phyloP scores from a whole-genome alignment of 2,797 vertebrate species.

The Valencia hispanica region DNA sequence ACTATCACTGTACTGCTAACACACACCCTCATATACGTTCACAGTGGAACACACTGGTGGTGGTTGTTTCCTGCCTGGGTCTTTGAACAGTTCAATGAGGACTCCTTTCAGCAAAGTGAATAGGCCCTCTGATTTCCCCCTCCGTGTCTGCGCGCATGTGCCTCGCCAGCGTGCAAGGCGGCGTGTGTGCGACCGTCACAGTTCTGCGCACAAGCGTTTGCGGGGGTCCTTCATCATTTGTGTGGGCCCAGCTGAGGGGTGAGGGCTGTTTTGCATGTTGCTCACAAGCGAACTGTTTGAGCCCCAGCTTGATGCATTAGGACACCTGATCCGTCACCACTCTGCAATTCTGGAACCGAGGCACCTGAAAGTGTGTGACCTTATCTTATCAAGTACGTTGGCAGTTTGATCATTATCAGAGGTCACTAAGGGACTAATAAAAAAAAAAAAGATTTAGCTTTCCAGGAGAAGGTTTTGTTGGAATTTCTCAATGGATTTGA shows the following conservation, averaged over 20 bases:
- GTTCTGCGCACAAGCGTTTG: constrained; percentile 44
- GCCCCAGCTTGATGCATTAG: constrained; percentile 43
- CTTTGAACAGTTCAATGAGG: constrained; percentile 78
- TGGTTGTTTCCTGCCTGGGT: constrained; percentile 63
- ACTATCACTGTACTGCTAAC: constrained; percentile 13
- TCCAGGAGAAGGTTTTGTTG: neutral
- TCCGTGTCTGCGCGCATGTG: constrained; percentile 28
- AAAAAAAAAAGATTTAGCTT: neutral
- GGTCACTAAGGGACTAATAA: neutral
- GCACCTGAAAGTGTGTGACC: neutral
- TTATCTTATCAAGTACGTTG: constrained; percentile 3
- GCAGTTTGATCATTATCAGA: constrained; percentile 9
- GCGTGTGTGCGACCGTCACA: constrained; percentile 13
- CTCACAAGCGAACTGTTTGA: constrained; percentile 56
- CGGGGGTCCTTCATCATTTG: constrained; percentile 69
- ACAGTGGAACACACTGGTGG: constrained; percentile 45
- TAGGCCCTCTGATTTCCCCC: constrained; percentile 70
- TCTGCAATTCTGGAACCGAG: constrained; percentile 27
- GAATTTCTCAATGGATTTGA: neutral
- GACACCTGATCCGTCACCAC: constrained; percentile 24
- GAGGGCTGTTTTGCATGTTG: constrained; percentile 70
- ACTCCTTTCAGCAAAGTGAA: constrained; percentile 75
- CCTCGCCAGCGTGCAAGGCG: constrained; percentile 14
- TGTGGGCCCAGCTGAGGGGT: constrained; percentile 68
- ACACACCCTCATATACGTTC: constrained; percentile 5